Percentiles rank a stretch among this genome's conserved stretches.
Conservation (phyloP, 2,113 vertebrate genomes). For the Tupaia chinensis region DNA sequence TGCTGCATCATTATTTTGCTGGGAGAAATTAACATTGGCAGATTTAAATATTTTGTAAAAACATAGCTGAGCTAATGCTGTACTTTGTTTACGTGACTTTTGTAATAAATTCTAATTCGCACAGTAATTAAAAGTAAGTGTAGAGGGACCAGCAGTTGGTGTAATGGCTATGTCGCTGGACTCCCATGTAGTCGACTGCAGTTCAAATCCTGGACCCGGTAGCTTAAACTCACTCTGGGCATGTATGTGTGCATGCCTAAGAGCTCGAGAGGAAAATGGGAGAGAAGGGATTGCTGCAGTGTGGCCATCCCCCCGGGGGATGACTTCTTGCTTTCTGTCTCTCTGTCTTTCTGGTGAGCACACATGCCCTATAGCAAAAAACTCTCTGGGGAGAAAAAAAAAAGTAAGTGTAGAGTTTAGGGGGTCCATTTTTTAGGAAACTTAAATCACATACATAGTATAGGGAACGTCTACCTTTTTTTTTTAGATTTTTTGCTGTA, state of each 20-base stretch:
- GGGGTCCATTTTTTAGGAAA: neutral
- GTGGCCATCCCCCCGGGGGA: too few species aligned
- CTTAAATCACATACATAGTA: neutral
- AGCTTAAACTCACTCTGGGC: too few species aligned
- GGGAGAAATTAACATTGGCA: slow-evolving; percentile 54
- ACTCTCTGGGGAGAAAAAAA: neutral
- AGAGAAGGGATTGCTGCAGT: too few species aligned
- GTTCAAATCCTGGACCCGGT: too few species aligned
- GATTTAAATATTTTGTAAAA: slow-evolving; percentile 57
- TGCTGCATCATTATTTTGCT: slow-evolving; percentile 35
- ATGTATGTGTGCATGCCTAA: too few species aligned
- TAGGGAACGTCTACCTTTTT: slow-evolving; percentile 15
- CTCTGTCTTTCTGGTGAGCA: too few species aligned
- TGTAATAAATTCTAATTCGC: slow-evolving; percentile 39
- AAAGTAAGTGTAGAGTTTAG: slow-evolving; percentile 30
- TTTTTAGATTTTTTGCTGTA: neutral
- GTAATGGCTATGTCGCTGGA: too few species aligned
- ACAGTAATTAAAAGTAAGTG: slow-evolving; percentile 15
- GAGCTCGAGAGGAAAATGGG: too few species aligned
- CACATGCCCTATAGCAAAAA: too few species aligned
- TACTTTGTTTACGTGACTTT: slow-evolving; percentile 56
- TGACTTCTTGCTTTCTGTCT: too few species aligned
- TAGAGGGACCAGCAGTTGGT: neutral
- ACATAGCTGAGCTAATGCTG: slow-evolving; percentile 35
- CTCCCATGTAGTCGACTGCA: too few species aligned